A percentile compares a stretch with the other conserved stretches of the same genome.
Evolutionary conservation across 2,113 vertebrate species (phyloP).

Genomic region (Oryzias celebensis): DNA sequence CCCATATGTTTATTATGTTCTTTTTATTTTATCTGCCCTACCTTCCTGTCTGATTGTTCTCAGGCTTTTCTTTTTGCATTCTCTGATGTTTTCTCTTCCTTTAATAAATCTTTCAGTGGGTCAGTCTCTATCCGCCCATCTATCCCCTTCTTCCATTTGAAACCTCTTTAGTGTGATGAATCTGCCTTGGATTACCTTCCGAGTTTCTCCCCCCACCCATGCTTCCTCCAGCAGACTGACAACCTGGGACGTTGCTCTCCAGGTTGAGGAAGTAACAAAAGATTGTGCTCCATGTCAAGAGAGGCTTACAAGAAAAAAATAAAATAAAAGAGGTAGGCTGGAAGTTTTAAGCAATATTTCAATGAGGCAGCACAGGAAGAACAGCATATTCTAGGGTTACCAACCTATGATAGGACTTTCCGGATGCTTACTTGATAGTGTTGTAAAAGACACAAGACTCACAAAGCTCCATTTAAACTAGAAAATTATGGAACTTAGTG

Average conservation of each 20-base stretch:
- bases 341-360: too few relatives aligned
- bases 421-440: too few relatives aligned
- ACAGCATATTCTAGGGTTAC: too few relatives aligned
- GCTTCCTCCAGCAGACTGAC: not conserved
- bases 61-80: not conserved
- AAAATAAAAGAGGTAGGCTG: not conserved
- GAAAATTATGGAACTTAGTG: too few relatives aligned
- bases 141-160: slow-evolving; percentile 13
- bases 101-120: slow-evolving; percentile 6
- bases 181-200: slow-evolving; percentile 31
- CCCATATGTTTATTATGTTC: too few relatives aligned
- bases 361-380: too few relatives aligned
- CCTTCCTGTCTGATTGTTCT: not conserved
- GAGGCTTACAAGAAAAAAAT: slow-evolving; percentile 3
- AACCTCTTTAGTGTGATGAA: slow-evolving; percentile 25
- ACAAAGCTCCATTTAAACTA: too few relatives aligned
- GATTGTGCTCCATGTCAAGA: not conserved
- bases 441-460: too few relatives aligned
- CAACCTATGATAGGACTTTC: too few relatives aligned
- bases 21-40: not conserved
- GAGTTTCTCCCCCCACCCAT: not conserved
- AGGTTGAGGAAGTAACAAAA: slow-evolving; percentile 10
- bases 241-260: slow-evolving; percentile 2
- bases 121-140: not conserved
- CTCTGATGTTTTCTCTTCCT: slow-evolving; percentile 2